phyloP scores from a whole-genome alignment of 2,888 invertebrate genomes.

The Oscheius onirici region DNA sequence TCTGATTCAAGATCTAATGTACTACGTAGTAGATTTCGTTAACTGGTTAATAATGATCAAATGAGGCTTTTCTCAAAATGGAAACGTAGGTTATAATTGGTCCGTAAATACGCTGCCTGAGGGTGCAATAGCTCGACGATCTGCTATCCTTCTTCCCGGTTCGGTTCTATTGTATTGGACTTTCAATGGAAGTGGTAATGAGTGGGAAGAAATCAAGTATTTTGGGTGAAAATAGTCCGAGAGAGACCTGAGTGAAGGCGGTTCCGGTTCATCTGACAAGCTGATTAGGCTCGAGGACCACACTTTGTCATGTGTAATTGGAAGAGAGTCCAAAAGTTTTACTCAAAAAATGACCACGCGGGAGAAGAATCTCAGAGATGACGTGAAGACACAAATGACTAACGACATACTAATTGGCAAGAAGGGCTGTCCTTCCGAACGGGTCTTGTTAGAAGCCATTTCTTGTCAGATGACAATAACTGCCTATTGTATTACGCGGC shows the following conservation, averaged over 20 bases:
- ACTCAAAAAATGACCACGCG: not conserved
- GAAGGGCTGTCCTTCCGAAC: not conserved
- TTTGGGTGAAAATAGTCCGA: too few species aligned
- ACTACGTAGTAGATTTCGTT: too few species aligned
- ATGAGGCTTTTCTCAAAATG: not conserved
- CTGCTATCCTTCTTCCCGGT: not conserved
- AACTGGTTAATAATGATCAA: too few species aligned
- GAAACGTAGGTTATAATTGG: constrained; percentile 3
- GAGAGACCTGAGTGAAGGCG: not conserved
- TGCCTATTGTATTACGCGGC: too few species aligned
- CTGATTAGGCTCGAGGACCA: not conserved
- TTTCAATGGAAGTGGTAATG: too few species aligned
- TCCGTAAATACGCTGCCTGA: not conserved
- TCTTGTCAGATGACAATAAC: too few species aligned
- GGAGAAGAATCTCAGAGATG: not conserved
- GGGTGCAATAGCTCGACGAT: not conserved
- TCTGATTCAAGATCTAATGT: too few species aligned
- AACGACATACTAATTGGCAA: not conserved
- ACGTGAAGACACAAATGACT: constrained; percentile 7
- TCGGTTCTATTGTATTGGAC: not conserved
- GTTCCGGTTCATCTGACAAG: not conserved
- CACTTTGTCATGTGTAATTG: not conserved
- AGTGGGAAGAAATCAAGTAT: too few species aligned
- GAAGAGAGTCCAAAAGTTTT: not conserved
- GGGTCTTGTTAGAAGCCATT: too few species aligned